phyloP scores from a whole-genome alignment of 2,113 vertebrate species.

The Mus spicilegus region DNA sequence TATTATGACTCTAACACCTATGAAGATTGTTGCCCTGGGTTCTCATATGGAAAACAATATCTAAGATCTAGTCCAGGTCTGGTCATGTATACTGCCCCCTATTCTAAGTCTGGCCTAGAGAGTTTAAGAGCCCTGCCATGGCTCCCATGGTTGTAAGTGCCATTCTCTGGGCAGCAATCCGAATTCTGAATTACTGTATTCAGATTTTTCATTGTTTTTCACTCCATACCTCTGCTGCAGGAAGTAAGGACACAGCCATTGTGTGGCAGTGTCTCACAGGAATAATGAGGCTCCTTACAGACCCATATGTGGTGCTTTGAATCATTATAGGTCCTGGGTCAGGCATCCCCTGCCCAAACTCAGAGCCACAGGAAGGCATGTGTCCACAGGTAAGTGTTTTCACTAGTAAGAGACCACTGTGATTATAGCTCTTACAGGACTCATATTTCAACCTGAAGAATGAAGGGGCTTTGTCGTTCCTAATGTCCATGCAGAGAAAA shows the following conservation, averaged over 20 bases:
- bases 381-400: not conserved
- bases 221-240: fast-evolving
- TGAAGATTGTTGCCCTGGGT: not conserved
- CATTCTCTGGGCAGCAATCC: not conserved
- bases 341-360: not conserved
- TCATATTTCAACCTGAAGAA: conserved; percentile 21
- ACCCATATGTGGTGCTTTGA: not conserved
- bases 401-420: not conserved
- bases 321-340: not conserved
- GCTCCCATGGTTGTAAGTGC: not conserved
- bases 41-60: not conserved
- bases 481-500: conserved; percentile 41
- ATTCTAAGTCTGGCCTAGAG: not conserved
- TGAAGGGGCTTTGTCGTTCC: not conserved
- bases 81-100: not conserved
- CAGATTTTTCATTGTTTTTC: no score
- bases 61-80: not conserved
- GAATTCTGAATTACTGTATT: not conserved
- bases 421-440: not conserved
- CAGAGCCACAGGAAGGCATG: not conserved
- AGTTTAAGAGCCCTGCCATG: not conserved
- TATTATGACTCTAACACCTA: not conserved
- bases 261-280: not conserved
- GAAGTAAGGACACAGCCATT: fast-evolving
- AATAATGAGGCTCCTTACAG: not conserved